Base-by-base conservation (phyloP, 2,888 invertebrate genomes). In the Notodonta dromedarius region DNA sequence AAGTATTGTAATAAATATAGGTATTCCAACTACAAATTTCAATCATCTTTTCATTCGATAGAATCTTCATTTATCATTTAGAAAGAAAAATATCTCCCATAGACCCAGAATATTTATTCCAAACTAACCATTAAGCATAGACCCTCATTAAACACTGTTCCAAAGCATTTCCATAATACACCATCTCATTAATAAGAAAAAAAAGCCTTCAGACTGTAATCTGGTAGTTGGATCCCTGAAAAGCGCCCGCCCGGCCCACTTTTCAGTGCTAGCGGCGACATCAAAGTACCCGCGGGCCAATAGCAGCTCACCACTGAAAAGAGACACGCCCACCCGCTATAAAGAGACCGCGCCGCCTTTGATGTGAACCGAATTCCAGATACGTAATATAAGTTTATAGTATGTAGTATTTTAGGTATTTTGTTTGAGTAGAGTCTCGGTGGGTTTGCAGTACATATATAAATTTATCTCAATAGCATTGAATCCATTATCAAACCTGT, bases 291-390 rank as follows among this genome's bases (percentile, higher is more conserved):
- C 57, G 62, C 46, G 83, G 77, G 61, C 91, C 91, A 90, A 91
- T 91, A 63, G 74, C 69, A 73, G 77, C 66, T 71, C 83, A 66
- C 67, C 90, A 82, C 91, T 93, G 87, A 89, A 91, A 85, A 92
- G 92, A 74, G 87, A 77, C 88, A 91, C 93, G 92, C 92, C 93
- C 86, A 91, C 86, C 88, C 93, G 87, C 93, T 93, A 67, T 87
- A 84, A 76, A 92, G 91, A 82, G 89, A 89, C 64, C 63, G 70
- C 82, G 80, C 83, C 83, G 75, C 79, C 80, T 82, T 86, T 80
- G 73, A 82, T 79, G 67, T 80, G 67, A 58, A 73, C 76, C 78
- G 76, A 78, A 73, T 69, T 74, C 71, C 69, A 70, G 65, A 40
- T 32, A 52, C 24, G 32, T 52, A 32, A 64, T 60, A 58, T 69